Conservation (phyloP, 2,797 vertebrate species). For the Channallabes apus region DNA sequence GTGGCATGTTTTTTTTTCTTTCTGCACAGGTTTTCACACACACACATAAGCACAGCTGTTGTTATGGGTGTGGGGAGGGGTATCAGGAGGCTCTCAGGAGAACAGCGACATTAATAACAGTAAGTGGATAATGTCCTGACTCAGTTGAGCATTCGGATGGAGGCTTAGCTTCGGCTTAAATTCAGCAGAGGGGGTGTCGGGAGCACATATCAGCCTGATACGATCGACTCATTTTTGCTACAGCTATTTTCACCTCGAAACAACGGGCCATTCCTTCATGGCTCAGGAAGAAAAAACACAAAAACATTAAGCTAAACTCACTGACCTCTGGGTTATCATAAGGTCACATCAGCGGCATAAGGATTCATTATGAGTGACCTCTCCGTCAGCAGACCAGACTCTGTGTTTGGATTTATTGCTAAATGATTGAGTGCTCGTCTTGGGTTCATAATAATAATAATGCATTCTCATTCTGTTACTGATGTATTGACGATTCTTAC, state of each 20-base stretch:
- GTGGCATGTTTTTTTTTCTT: neutral
- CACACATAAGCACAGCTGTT: conserved; percentile 46
- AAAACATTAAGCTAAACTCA: conserved; percentile 28
- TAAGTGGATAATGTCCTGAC: conserved; percentile 79
- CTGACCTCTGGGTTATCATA: conserved; percentile 24
- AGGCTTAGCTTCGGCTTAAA: conserved; percentile 76
- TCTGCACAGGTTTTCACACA: conserved; percentile 18
- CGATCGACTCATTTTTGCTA: conserved; percentile 25
- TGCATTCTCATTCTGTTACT: neutral
- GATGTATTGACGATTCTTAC: conserved; percentile 3
- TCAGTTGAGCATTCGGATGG: conserved; percentile 72
- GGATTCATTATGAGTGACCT: conserved; percentile 15
- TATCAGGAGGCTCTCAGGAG: conserved; percentile 62
- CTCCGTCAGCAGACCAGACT: neutral
- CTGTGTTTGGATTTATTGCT: conserved; percentile 24
- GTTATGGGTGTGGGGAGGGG: conserved; percentile 47
- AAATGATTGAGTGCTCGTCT: conserved; percentile 13
- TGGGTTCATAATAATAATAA: neutral
- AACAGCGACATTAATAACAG: conserved; percentile 82
- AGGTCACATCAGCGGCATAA: conserved; percentile 21
- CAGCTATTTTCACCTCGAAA: conserved; percentile 35
- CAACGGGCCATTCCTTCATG: conserved; percentile 3
- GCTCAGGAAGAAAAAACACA: neutral
- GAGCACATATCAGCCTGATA: conserved; percentile 30
- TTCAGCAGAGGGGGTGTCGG: conserved; percentile 64